Conservation (phyloP, 1,140 invertebrate genomes). For the Pentalonia nigronervosa region DNA sequence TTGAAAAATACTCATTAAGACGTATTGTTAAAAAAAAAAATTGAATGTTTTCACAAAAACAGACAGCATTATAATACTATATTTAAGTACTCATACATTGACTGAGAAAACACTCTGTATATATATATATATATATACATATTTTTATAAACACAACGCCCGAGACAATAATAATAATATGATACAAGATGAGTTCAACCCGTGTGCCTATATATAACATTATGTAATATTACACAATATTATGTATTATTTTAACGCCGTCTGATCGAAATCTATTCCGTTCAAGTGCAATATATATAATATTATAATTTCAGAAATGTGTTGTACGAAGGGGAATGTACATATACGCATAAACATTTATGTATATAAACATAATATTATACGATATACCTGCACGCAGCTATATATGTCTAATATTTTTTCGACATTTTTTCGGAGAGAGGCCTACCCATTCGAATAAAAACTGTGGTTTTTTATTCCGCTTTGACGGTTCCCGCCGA, state of each 20-base stretch:
- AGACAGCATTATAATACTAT: not conserved
- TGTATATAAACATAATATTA: not conserved
- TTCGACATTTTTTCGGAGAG: constrained; percentile 8
- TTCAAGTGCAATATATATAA: not conserved
- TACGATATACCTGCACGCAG: not conserved
- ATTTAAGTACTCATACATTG: not conserved
- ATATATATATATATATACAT: not conserved
- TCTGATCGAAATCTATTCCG: not conserved
- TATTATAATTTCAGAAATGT: not conserved
- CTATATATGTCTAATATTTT: not conserved
- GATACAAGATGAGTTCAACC: not conserved
- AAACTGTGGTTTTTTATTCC: not conserved
- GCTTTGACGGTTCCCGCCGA: not conserved
- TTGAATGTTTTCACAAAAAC: not conserved
- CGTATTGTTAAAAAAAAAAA: not conserved
- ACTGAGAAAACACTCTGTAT: not conserved
- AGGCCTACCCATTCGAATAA: not conserved
- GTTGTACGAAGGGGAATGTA: not conserved
- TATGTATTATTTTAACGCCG: not conserved
- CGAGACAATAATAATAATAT: not conserved
- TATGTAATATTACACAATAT: not conserved
- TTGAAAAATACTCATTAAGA: not conserved
- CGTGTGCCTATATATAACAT: no score
- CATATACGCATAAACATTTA: no score
- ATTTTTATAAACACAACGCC: no score